Evolutionary conservation across 2,797 vertebrate species (phyloP).

Genomic region (Mus spretus): DNA sequence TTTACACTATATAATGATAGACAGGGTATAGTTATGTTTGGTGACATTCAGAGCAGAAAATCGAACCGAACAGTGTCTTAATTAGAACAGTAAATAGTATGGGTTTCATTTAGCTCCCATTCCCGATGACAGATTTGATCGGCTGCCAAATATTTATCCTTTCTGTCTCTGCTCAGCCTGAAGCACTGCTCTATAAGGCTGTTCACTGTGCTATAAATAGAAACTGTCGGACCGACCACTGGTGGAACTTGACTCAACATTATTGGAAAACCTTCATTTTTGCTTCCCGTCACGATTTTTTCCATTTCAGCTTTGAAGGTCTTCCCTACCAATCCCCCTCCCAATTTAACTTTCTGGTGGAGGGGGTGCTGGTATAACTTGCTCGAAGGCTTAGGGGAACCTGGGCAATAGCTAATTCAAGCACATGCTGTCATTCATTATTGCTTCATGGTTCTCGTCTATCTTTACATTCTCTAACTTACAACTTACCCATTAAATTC

Average conservation of each 20-base stretch:
- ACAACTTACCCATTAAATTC: constrained; percentile 75
- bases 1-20: constrained; percentile 48
- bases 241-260: constrained; percentile 13
- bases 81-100: constrained; percentile 83
- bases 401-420: constrained; percentile 28
- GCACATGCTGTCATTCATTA: constrained; percentile 71
- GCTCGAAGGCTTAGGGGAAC: constrained; percentile 36
- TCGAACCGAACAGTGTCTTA: constrained; percentile 60
- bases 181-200: constrained; percentile 79
- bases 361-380: constrained; percentile 56
- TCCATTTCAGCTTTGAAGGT: constrained; percentile 64
- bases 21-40: constrained; percentile 10
- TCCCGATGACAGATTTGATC: constrained; percentile 85
- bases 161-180: constrained; percentile 82
- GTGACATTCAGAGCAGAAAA: constrained; percentile 53
- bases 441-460: constrained; percentile 80
- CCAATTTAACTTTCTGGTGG: constrained; percentile 53
- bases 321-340: constrained; percentile 31
- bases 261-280: constrained; percentile 40
- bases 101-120: constrained; percentile 86
- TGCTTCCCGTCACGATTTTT: constrained; percentile 48
- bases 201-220: constrained; percentile 73
- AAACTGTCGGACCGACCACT: constrained; percentile 3
- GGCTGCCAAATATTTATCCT: constrained; percentile 86
- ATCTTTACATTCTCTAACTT: constrained; percentile 67